phyloP scores from a whole-genome alignment of 2,797 vertebrate genomes.

The Paedocypris micromegethes region DNA sequence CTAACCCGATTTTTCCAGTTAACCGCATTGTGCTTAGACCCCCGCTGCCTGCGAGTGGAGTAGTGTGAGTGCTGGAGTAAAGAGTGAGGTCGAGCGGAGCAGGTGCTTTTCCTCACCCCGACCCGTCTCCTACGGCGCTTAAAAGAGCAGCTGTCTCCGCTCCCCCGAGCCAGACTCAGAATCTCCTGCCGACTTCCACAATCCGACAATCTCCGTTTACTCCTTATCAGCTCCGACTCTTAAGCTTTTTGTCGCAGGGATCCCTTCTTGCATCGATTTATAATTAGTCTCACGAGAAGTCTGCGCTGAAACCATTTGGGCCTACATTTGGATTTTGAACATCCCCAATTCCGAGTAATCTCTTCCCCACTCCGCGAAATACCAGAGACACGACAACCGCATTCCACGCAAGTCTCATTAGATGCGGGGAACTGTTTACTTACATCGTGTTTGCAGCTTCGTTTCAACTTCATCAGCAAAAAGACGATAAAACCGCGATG shows the following conservation, averaged over 20 bases:
- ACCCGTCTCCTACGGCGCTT: constrained; percentile 35
- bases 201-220: neutral
- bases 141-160: constrained; percentile 45
- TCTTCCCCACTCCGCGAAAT: constrained; percentile 15
- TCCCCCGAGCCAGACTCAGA: constrained; percentile 7
- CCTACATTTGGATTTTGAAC: constrained; percentile 23
- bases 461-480: constrained; percentile 16
- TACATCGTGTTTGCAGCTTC: constrained; percentile 17
- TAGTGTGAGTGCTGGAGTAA: constrained; percentile 13
- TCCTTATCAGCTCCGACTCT: neutral
- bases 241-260: neutral
- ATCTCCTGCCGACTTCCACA: constrained; percentile 2
- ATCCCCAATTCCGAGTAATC: constrained; percentile 17
- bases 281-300: constrained; percentile 20
- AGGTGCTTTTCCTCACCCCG: constrained; percentile 39
- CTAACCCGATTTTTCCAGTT: too few species aligned
- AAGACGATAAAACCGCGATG: too few species aligned
- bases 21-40: too few species aligned
- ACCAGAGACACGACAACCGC: constrained; percentile 28
- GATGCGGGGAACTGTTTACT: constrained; percentile 29
- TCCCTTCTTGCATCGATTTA: constrained; percentile 22
- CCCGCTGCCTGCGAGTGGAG: neutral
- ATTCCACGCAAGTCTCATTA: constrained; percentile 31
- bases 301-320: constrained; percentile 37
- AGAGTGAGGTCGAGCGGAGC: constrained; percentile 18